A percentile compares a stretch with the other conserved stretches of the same genome.
These are phyloP conservation scores for Mesorhabditis spiculigera DNA, from an alignment of 2,888 invertebrate genomes.

Conservation along the genomic window DNA sequence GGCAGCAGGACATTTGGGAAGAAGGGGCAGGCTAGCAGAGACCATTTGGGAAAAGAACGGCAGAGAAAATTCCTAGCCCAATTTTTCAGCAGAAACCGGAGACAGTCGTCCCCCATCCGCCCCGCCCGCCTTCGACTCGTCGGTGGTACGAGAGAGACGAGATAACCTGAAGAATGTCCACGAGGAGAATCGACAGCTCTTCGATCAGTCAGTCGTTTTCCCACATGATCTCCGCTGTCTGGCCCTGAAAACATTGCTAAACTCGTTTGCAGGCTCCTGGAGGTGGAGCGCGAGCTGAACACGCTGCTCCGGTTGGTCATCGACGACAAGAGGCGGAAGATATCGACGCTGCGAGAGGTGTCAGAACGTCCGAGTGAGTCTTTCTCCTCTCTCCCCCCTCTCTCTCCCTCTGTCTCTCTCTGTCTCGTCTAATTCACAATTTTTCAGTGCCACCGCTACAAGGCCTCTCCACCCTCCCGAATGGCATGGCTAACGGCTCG, in stretches of 20 bases:
- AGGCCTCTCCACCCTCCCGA: slow-evolving; percentile 20
- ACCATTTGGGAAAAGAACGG: too few relatives aligned
- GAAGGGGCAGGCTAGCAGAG: too few relatives aligned
- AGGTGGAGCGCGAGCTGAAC: slow-evolving; percentile 31
- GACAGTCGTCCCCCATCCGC: slow-evolving; percentile 26
- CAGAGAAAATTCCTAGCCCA: not conserved
- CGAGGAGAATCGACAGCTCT: slow-evolving; percentile 29
- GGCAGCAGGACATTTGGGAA: too few relatives aligned
- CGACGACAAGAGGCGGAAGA: not conserved
- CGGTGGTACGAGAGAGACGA: slow-evolving; percentile 16
- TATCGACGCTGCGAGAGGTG: not conserved
- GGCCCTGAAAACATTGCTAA: too few relatives aligned
- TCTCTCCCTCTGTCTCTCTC: too few relatives aligned
- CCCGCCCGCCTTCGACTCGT: not conserved
- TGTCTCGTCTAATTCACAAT: too few relatives aligned
- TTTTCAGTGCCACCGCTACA: not conserved
- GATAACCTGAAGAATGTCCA: slow-evolving; percentile 23
- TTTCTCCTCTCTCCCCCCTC: too few relatives aligned
- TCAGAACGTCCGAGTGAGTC: not conserved
- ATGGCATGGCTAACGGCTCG: slow-evolving; percentile 15
- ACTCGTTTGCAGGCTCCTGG: slow-evolving; percentile 15
- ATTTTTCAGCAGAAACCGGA: not conserved
- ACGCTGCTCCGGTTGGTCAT: slow-evolving; percentile 15
- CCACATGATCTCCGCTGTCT: too few relatives aligned
- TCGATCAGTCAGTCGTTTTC: slow-evolving; percentile 15